These are phyloP conservation scores for Ancistrus triradiatus DNA, from an alignment of 2,113 vertebrate species.

Conservation along the genomic window DNA sequence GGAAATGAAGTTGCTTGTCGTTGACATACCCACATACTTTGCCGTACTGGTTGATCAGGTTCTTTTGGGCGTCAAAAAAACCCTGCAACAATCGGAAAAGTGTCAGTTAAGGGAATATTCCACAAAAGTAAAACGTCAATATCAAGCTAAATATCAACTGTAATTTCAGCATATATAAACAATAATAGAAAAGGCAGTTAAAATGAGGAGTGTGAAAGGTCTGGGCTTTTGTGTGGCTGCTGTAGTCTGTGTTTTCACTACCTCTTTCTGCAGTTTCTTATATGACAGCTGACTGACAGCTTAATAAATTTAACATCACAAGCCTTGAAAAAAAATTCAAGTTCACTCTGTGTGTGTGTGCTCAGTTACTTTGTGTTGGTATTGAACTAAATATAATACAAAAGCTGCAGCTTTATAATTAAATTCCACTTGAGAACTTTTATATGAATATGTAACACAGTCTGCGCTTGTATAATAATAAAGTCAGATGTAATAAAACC, in stretches of 20 bases:
- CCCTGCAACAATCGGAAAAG: conserved; percentile 62
- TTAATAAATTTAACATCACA: conserved; percentile 8
- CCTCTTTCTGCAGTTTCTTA: neutral
- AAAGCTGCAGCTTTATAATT: no score
- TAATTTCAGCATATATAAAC: no score
- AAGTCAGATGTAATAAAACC: no score
- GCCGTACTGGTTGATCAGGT: conserved; percentile 63
- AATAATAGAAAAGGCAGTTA: neutral
- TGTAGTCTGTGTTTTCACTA: no score
- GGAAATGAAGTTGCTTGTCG: no score
- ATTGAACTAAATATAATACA: no score
- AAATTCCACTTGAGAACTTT: no score
- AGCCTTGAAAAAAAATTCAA: neutral
- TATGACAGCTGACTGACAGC: conserved; percentile 21
- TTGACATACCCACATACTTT: conserved; percentile 47
- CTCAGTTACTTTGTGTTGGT: neutral
- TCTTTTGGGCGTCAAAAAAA: conserved; percentile 67
- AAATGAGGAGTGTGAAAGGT: neutral
- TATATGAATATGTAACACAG: no score
- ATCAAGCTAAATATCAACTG: no score
- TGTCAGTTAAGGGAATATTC: neutral
- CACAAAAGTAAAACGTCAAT: neutral
- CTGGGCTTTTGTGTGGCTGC: neutral
- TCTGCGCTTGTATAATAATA: no score
- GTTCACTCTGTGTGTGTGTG: no score